These are phyloP conservation scores for Tenrec ecaudatus DNA, from an alignment of 2,113 vertebrate species.

Conservation along the genomic window DNA sequence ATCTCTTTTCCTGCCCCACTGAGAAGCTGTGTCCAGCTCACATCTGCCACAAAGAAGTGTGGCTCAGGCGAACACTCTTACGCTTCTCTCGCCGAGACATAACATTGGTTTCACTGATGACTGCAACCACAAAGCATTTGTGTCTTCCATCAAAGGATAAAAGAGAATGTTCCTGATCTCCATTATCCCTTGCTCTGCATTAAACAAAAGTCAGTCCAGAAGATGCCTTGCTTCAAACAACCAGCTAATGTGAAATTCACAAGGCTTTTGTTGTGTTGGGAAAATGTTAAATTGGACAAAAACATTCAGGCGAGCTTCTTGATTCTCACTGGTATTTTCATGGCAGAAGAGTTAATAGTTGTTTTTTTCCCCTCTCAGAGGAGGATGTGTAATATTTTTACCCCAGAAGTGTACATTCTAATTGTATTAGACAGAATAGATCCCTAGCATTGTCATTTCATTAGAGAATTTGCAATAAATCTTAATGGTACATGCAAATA, in stretches of 20 bases:
- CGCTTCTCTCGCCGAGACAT: neutral
- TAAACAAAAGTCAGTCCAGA: constrained; percentile 8
- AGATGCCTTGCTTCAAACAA: constrained; percentile 58
- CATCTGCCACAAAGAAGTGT: neutral
- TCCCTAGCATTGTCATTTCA: constrained; percentile 74
- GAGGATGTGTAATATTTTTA: constrained; percentile 57
- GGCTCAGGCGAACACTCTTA: neutral
- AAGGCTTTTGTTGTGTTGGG: constrained; percentile 62
- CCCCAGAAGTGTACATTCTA: constrained; percentile 66
- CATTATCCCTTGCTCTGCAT: constrained; percentile 60
- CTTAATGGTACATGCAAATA: constrained; percentile 81
- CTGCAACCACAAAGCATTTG: constrained; percentile 24
- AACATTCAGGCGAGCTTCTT: constrained; percentile 55
- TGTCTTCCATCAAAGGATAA: constrained; percentile 63
- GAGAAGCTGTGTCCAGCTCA: neutral
- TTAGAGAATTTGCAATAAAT: constrained; percentile 79
- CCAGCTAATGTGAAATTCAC: constrained; percentile 65
- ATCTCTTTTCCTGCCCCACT: neutral
- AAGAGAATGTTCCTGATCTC: constrained; percentile 58
- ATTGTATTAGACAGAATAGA: constrained; percentile 65
- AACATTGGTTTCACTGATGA: constrained; percentile 53
- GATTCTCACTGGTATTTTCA: constrained; percentile 65
- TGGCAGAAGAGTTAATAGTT: constrained; percentile 15
- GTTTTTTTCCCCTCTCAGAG: constrained; percentile 46
- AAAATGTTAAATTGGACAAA: constrained; percentile 71